These are phyloP conservation scores for Leptinotarsa defecta DNA, from an alignment of 1,140 invertebrate species.

Conservation along the genomic window DNA sequence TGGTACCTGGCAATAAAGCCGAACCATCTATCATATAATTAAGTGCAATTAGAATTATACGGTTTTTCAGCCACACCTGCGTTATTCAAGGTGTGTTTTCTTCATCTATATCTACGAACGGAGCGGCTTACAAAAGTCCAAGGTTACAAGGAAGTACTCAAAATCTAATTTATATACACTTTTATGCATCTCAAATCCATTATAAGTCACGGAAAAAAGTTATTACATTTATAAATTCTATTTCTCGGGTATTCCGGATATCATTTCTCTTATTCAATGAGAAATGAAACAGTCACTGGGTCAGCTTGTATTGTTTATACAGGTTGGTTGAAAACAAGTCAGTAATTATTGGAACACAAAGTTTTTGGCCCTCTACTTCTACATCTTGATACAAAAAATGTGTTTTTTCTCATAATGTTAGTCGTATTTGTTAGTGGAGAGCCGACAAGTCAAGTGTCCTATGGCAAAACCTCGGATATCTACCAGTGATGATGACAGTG, in stretches of 20 bases:
- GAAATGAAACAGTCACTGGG: no score
- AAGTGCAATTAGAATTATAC: slow-evolving; percentile 6
- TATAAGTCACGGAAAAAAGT: slow-evolving; percentile 3
- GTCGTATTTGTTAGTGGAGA: no score
- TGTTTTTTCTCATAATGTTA: no score
- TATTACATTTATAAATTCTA: slow-evolving; percentile 4
- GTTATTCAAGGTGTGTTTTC: slow-evolving; percentile 3
- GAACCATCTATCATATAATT: slow-evolving; percentile 1
- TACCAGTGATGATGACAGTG: no score
- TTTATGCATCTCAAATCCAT: neutral
- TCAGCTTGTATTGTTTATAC: no score
- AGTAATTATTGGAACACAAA: no score
- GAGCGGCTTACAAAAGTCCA: slow-evolving; percentile 7
- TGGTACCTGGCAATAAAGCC: slow-evolving; percentile 4
- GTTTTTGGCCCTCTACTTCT: no score
- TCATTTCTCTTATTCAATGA: neutral
- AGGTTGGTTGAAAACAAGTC: no score
- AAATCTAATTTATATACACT: slow-evolving; percentile 7
- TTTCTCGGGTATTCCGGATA: slow-evolving; percentile 2
- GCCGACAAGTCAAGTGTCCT: no score
- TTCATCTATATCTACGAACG: neutral
- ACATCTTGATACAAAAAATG: no score
- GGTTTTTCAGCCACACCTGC: slow-evolving; percentile 1
- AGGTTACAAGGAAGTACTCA: slow-evolving; percentile 3
- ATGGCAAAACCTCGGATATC: no score